Evolutionary conservation across 2,888 invertebrate species (phyloP).

Genomic region (Mythimna vitellina): DNA sequence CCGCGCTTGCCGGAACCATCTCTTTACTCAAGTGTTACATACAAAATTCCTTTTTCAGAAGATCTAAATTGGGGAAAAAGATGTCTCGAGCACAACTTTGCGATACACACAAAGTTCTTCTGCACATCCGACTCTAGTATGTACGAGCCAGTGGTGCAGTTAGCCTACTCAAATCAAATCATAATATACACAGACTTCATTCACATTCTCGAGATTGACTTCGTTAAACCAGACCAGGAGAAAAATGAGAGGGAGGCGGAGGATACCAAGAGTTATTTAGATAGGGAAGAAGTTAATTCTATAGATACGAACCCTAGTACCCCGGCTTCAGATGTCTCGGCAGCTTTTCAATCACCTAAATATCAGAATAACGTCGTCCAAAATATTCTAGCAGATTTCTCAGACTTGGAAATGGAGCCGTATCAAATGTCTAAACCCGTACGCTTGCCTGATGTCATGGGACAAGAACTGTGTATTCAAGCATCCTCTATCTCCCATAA

Average conservation of each 20-base stretch:
- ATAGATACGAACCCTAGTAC: conserved; percentile 82
- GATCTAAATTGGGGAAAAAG: conserved; percentile 92
- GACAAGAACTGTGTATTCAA: conserved; percentile 87
- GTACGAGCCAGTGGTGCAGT: conserved; percentile 93
- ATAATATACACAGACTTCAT: conserved; percentile 96
- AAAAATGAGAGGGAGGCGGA: conserved; percentile 74
- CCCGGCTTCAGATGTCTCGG: conserved; percentile 83
- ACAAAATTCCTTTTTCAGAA: conserved; percentile 72
- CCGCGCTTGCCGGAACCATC: background rate
- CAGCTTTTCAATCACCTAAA: conserved; percentile 87
- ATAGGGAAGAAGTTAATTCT: conserved; percentile 81
- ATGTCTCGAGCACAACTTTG: conserved; percentile 97
- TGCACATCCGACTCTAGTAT: conserved; percentile 96
- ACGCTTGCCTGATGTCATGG: conserved; percentile 85
- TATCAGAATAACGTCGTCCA: conserved; percentile 91
- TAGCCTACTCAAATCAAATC: conserved; percentile 93
- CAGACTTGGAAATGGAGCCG: conserved; percentile 91
- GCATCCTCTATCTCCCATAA: conserved; percentile 86
- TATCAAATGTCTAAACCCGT: conserved; percentile 84
- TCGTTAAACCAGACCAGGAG: conserved; percentile 85
- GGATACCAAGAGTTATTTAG: conserved; percentile 80
- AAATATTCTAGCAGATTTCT: conserved; percentile 91
- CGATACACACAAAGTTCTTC: conserved; percentile 97
- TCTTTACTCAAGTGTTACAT: background rate
- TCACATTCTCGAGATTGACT: conserved; percentile 93